Base-by-base conservation (phyloP, 2,888 invertebrate species). In the Spicauda simplicius region DNA sequence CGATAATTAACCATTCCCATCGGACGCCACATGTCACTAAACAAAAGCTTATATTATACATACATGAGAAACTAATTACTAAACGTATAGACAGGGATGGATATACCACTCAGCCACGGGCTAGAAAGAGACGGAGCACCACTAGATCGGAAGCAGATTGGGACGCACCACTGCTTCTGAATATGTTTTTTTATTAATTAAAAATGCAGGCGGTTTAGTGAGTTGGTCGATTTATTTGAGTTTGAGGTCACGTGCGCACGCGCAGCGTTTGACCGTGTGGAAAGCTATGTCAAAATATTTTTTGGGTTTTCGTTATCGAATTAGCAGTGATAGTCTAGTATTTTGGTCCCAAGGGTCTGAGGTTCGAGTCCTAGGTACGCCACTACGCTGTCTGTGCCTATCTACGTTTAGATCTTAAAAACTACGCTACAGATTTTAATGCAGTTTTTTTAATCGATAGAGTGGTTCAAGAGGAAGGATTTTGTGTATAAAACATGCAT, bases 61-160 rank as follows among this genome's bases (percentile, higher is more conserved):
- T 85, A 90, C 89, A 90, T 87, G 88, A 89, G 88, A 88, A 88
- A 84, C 89, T 92, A 92, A 92, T 91, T 92, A 91, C 85, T 79
- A 77, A 78, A 80, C 71, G 57, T 75, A 60, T 16, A 66, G 80
- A 88, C 55, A 69, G 77, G 70, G 86, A 87, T 37, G 54, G 73
- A 64, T 2, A 19, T 5, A 70, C 70, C 33, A 45, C 2, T 8
- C 11, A 37, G 37, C 48, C 72, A 78, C 72, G 50, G 5, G 73
- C 71, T 75, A 30, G 78, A 88, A 68, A 56, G 83, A 74, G 83
- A 85, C 4, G 69, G 73, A 70, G 65, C 62, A 67, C 69, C 61
- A 70, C 67, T 59, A 87, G 91, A 91, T 92, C 87, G 92, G 92
- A 91, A 91, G 83, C 86, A 80, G 92, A 92, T 92, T 90, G 87